Percentiles rank a stretch among this genome's conserved stretches.
Evolutionary conservation across 1,140 invertebrate species (phyloP).

Genomic region (Diabrotica virgifera): DNA sequence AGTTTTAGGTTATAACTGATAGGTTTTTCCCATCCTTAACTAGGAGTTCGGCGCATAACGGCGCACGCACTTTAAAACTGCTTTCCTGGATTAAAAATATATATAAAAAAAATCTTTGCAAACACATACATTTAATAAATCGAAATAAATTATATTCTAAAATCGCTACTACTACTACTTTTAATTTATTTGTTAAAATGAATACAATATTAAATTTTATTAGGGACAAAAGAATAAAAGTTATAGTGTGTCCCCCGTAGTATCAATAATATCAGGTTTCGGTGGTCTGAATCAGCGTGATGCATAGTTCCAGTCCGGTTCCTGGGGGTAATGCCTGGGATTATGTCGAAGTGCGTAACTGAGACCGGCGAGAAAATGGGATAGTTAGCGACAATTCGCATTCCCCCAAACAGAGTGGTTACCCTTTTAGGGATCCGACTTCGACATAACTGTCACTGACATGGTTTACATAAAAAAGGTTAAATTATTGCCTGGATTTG

Average conservation of each 20-base stretch:
- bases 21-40: no score
- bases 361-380: conserved; percentile 36
- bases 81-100: no score
- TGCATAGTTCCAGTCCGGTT: conserved; percentile 17
- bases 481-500: conserved; percentile 44
- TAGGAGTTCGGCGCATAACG: no score
- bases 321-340: conserved; percentile 40
- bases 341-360: conserved; percentile 39
- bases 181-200: no score
- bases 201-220: no score
- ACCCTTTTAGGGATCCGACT: conserved; percentile 41
- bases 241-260: background rate
- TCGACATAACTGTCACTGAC: conserved; percentile 45
- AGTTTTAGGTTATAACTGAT: no score
- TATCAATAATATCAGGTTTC: conserved; percentile 9
- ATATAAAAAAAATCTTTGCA: no score
- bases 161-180: no score
- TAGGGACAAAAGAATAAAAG: no score
- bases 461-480: conserved; percentile 48
- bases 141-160: no score
- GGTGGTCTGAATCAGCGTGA: conserved; percentile 9
- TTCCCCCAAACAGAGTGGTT: conserved; percentile 45
- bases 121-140: no score
- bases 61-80: no score
- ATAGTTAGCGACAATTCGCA: conserved; percentile 50